Evolutionary conservation across 2,797 vertebrate species (phyloP).

Genomic region (Phrynocephalus guinanensis): DNA sequence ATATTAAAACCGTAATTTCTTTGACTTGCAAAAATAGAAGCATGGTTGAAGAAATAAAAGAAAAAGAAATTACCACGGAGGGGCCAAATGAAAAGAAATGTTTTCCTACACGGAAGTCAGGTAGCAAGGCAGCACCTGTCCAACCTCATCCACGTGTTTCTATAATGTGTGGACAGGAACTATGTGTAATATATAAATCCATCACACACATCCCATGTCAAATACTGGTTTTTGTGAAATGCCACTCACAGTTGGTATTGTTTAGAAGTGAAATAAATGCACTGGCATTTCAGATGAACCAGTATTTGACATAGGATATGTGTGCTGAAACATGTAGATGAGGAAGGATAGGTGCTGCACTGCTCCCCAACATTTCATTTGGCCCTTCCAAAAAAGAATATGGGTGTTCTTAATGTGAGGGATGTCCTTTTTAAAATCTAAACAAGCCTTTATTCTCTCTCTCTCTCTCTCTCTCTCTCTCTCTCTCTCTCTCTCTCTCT

Average conservation of each 20-base stretch:
- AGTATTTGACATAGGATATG: no score
- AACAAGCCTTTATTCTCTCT: no score
- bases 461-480: no score
- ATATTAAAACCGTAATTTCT: background rate
- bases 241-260: background rate
- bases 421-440: no score
- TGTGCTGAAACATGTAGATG: no score
- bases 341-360: no score
- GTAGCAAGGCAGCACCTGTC: background rate
- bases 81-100: background rate
- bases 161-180: background rate
- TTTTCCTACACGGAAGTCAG: background rate
- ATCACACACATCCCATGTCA: background rate
- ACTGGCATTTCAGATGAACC: no score
- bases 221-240: background rate
- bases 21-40: background rate
- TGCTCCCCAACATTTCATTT: no score
- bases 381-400: no score
- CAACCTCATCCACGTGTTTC: background rate
- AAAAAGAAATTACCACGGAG: background rate
- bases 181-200: background rate
- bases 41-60: background rate
- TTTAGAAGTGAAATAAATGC: background rate
- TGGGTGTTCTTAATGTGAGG: no score
- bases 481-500: no score